These are phyloP conservation scores for Lottia scabra DNA, from an alignment of 2,888 invertebrate species.

Conservation along the genomic window DNA sequence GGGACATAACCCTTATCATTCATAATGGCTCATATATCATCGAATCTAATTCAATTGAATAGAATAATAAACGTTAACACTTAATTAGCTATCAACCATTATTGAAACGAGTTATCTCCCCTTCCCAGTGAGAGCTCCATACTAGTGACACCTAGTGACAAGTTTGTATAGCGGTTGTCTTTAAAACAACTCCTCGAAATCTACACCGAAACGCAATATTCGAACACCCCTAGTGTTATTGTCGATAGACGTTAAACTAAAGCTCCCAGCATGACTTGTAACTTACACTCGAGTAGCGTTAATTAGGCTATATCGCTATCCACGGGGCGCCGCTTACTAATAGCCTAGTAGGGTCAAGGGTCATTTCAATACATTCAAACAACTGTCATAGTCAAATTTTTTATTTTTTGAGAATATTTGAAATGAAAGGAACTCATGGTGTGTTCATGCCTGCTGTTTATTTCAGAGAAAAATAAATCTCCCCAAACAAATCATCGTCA, in stretches of 20 bases:
- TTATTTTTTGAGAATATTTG: not conserved
- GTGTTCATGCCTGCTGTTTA: not conserved
- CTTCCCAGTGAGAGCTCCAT: not conserved
- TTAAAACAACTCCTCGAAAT: not conserved
- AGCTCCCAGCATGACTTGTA: not conserved
- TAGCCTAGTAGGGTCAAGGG: not conserved
- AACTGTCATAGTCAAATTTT: not conserved
- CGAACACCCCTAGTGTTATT: not conserved
- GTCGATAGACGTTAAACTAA: not conserved
- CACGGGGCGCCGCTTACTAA: not conserved
- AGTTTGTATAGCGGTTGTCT: not conserved
- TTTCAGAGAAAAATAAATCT: too few relatives aligned
- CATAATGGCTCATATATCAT: not conserved
- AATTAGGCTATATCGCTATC: not conserved
- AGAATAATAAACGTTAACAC: not conserved
- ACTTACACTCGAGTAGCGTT: not conserved
- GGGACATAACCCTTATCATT: not conserved
- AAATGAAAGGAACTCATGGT: not conserved
- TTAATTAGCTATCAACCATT: not conserved
- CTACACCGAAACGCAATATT: not conserved
- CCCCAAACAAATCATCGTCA: too few relatives aligned
- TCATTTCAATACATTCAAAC: slow-evolving; percentile 1
- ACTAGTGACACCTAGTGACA: not conserved
- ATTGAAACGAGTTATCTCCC: not conserved
- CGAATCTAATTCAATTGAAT: not conserved